Evolutionary conservation across 2,113 vertebrate genomes (phyloP).

Genomic region (Xiphorhynchus elegans): DNA sequence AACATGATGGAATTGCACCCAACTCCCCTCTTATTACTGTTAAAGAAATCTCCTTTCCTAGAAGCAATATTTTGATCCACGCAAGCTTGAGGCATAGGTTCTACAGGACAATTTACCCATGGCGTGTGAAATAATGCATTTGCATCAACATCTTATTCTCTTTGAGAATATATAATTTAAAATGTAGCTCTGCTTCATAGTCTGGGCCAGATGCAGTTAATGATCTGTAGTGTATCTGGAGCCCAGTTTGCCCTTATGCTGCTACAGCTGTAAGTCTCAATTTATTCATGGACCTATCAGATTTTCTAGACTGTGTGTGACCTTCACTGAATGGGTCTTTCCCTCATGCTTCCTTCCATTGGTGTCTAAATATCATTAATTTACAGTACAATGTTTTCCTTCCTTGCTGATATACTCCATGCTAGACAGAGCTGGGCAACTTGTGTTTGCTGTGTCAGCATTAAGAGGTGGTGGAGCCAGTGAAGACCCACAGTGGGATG

Average conservation of each 20-base stretch:
- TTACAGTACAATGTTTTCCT: not conserved
- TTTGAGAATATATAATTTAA: not conserved
- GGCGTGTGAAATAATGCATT: not conserved
- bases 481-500: not conserved
- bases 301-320: not conserved
- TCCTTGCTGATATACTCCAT: not conserved
- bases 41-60: not conserved
- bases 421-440: not conserved
- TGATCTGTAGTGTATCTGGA: not conserved
- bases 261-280: not conserved
- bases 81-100: not conserved
- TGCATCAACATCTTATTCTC: not conserved
- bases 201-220: not conserved
- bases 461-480: not conserved
- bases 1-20: not conserved
- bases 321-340: not conserved
- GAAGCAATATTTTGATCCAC: not conserved
- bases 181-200: not conserved
- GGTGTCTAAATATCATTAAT: not conserved
- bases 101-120: not conserved
- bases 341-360: not conserved
- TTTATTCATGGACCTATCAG: not conserved
- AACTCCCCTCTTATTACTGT: not conserved
- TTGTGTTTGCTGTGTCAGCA: fast-evolving
- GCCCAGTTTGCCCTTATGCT: not conserved